Conservation (phyloP, 2,113 vertebrate genomes). For the Anhinga anhinga region DNA sequence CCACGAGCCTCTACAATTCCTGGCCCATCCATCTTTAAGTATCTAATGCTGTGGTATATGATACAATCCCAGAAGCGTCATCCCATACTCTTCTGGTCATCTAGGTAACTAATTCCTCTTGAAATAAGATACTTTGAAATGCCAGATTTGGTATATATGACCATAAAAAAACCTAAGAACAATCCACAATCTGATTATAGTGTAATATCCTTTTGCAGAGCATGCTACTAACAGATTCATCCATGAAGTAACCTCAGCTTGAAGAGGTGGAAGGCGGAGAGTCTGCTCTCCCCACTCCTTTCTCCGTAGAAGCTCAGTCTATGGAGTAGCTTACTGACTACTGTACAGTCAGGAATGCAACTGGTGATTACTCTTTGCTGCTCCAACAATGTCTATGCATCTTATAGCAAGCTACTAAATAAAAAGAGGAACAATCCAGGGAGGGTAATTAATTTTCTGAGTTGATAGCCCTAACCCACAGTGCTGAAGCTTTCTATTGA, state of each 20-base stretch:
- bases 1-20: neutral
- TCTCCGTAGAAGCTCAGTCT: neutral
- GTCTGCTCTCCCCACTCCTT: neutral
- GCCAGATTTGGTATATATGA: neutral
- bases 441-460: neutral
- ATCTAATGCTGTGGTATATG: neutral
- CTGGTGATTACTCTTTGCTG: neutral
- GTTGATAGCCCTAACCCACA: neutral
- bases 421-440: neutral
- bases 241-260: neutral
- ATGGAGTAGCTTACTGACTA: neutral
- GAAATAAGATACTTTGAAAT: neutral
- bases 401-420: neutral
- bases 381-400: neutral
- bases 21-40: neutral
- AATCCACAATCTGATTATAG: neutral
- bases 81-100: neutral
- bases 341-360: neutral
- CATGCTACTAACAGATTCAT: neutral
- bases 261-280: neutral
- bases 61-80: neutral
- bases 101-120: neutral
- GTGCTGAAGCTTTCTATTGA: neutral
- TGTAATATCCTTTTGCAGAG: neutral
- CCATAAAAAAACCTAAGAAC: neutral